Percentiles rank a stretch among this genome's conserved stretches.
These are phyloP conservation scores for Drepanosiphum platanoidis DNA, from an alignment of 2,888 invertebrate species.

Conservation along the genomic window DNA sequence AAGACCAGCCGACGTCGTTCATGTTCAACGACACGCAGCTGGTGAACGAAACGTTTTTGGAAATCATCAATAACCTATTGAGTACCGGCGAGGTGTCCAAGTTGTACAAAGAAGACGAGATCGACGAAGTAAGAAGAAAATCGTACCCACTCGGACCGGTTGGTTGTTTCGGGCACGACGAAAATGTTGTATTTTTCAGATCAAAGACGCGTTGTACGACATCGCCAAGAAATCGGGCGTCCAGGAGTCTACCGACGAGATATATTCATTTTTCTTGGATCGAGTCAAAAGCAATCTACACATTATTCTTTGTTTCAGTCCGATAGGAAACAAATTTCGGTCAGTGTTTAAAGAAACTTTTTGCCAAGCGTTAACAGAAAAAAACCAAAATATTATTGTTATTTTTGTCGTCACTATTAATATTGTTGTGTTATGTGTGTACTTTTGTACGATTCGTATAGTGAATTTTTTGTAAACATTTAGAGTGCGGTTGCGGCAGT, in stretches of 20 bases:
- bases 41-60: constrained; percentile 83
- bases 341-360: too few species aligned
- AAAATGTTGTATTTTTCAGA: constrained; percentile 68
- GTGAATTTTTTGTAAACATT: not conserved
- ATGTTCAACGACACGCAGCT: constrained; percentile 89
- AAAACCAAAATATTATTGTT: too few species aligned
- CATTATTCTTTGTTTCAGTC: constrained; percentile 86
- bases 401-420: not conserved
- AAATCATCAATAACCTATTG: constrained; percentile 88
- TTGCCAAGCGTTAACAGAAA: too few species aligned
- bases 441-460: not conserved
- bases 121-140: constrained; percentile 90
- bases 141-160: too few species aligned
- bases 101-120: constrained; percentile 87
- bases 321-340: constrained; percentile 73
- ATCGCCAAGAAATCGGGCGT: constrained; percentile 72
- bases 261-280: constrained; percentile 81
- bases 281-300: constrained; percentile 81
- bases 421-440: not conserved
- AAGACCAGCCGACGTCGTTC: constrained; percentile 80
- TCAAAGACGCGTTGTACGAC: constrained; percentile 72
- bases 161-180: too few species aligned
- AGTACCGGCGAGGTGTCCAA: constrained; percentile 89
- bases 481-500: constrained; percentile 82
- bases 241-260: constrained; percentile 74